Conservation (phyloP, 2,113 vertebrate species). For the Cryptomyrus ogoouensis region DNA sequence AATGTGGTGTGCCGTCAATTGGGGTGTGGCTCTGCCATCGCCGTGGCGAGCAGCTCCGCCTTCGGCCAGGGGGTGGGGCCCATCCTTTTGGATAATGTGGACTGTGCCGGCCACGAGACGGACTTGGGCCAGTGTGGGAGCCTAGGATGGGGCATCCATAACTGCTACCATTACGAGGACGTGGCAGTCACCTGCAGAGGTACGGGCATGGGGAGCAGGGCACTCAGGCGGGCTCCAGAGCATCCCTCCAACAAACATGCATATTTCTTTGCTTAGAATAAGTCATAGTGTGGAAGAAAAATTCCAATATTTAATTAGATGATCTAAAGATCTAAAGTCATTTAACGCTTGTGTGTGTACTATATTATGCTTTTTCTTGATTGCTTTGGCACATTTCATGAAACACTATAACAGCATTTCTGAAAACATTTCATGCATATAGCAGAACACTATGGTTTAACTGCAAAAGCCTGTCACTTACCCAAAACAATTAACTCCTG, state of each 20-base stretch:
- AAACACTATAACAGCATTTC: too few relatives aligned
- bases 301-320: neutral
- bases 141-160: slow-evolving; percentile 88
- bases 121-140: slow-evolving; percentile 77
- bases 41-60: slow-evolving; percentile 64
- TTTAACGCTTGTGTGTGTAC: neutral
- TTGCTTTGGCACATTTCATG: too few relatives aligned
- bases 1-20: slow-evolving; percentile 87
- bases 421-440: too few relatives aligned
- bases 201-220: slow-evolving; percentile 38
- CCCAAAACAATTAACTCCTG: too few relatives aligned
- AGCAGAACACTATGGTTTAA: too few relatives aligned
- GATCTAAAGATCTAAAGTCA: neutral
- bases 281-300: neutral
- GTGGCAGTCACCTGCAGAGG: slow-evolving; percentile 82
- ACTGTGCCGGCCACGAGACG: slow-evolving; percentile 76
- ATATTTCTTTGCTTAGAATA: neutral
- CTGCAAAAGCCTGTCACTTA: too few relatives aligned
- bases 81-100: slow-evolving; percentile 89
- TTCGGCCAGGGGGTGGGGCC: slow-evolving; percentile 78
- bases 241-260: neutral
- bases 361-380: neutral
- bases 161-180: slow-evolving; percentile 96
- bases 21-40: slow-evolving; percentile 70
- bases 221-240: neutral